Base-by-base conservation (phyloP, 2,797 vertebrate species). In the Brotula barbata region DNA sequence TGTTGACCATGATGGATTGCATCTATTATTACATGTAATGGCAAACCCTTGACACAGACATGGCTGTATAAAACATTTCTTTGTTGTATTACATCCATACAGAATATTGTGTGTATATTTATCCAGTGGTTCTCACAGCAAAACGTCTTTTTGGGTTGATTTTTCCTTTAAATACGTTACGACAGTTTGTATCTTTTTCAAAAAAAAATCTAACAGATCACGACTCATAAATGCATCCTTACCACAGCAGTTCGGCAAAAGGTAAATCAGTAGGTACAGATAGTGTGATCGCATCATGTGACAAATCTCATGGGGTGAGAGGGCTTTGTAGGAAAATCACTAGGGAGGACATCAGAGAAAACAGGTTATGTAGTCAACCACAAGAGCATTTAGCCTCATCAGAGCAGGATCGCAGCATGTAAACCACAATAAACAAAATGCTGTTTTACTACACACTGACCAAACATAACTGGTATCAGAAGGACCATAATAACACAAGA, bases 231-330 rank as follows among this genome's bases (percentile, higher is more conserved):
- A 11, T 15, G 37, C 7, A 28, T 5, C 66, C 80, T 82, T 67
- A 90, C 88, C 85, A 6, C 50, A 57, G 55, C 45, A 62, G 62
- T 11, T 54, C 2, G 64, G 53, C 21, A 77, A 13, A 0, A 87
- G 2, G 73, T 87, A 88, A 23, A 90, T 3, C 42, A 88, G 73
- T 0, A 89, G 63, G 47, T 85, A 88, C 0, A 86, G 50, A 63
- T 47, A 25, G 11, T 0, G 5, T 16, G 77, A 61, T 63, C 11
- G 86, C 88, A 90, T 90, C 64, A 76, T 79, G 73, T 20, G 22
- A 33, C 6, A 0, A 0, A 10, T 82, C 73, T 87, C 87, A 84
- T 87, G 75, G 40, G 82, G 58, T 21, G 16, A 17, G 11, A 39
- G 10, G 44, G 28, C 61, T 79, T 58, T 68, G 53, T 68, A 57